Conservation (phyloP, 53 echinoderm and acorn worm species). For the Holothuria leucospilota region DNA sequence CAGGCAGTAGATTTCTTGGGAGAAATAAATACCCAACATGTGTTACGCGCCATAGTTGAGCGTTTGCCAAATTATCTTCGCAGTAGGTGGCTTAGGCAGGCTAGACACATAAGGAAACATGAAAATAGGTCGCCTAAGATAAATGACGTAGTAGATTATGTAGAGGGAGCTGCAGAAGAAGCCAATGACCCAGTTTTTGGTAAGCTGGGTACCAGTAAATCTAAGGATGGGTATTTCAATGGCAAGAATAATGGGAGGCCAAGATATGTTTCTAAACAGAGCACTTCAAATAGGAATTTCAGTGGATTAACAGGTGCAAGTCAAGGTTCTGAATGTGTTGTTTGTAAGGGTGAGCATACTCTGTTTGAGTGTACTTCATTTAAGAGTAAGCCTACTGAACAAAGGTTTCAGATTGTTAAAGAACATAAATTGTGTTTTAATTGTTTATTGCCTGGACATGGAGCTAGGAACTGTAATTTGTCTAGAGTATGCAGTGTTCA, state of each 20-base stretch:
- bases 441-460: slow-evolving; percentile 51
- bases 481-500: slow-evolving; percentile 35
- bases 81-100: slow-evolving; percentile 49
- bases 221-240: neutral
- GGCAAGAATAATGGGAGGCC: too few relatives aligned
- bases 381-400: slow-evolving; percentile 36
- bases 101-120: neutral
- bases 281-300: neutral
- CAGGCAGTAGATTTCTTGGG: slow-evolving; percentile 48
- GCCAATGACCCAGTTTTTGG: slow-evolving; percentile 54
- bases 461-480: slow-evolving; percentile 25
- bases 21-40: slow-evolving; percentile 48
- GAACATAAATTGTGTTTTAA: slow-evolving; percentile 57
- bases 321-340: slow-evolving; percentile 16
- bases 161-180: slow-evolving; percentile 47
- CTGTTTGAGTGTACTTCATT: slow-evolving; percentile 56
- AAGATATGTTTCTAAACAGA: neutral
- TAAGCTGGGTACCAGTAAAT: neutral
- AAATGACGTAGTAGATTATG: slow-evolving; percentile 34
- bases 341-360: slow-evolving; percentile 47
- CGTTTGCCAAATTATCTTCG: slow-evolving; percentile 35
- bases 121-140: slow-evolving; percentile 4
- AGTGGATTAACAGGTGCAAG: neutral
- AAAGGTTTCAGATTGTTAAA: slow-evolving; percentile 46
- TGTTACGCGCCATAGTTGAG: slow-evolving; percentile 13